Evolutionary conservation across 2,888 invertebrate genomes (phyloP), one percentile per base, ranked within the genome.

Genomic region (Rambutsinella grinnellia): DNA sequence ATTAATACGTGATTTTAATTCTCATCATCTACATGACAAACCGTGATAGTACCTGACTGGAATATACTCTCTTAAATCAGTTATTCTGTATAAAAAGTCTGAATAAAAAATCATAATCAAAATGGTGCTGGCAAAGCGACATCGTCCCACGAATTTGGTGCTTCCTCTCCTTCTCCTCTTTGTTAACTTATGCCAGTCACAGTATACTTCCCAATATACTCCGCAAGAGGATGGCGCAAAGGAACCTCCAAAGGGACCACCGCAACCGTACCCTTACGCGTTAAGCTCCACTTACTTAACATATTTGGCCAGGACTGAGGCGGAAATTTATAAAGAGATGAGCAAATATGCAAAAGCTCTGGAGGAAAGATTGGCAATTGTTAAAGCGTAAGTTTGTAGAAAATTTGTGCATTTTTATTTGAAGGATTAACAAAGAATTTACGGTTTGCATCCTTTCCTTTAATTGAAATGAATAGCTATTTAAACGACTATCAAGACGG

Each of bases 401-500:
- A 53, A 49, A 19, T 24, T 23, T 6, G 17, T 3, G 3, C 6
- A 23, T 57, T 26, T 8, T 69, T 60, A 21, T 60, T 62, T 19
- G 27, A 49, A 54, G 27, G 65, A 36, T 49, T 13, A 21, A 44
- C 28, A 27, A 46, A 46, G 44, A 49, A 65, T 54, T 49, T 51
- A 24, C 3, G 15, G 24, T 17, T 15, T n/a, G 36, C 13, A 26
- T 6, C 23, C 6, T 23, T 57, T 8, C 17, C 6, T 21, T 21
- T 8, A 10, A 8, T 57, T 27, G 57, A 27, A 8, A 28, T 27
- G 17, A 2, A 3, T 15, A 81, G 79, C 21, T 83, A 83, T 54
- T 61, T 82, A 53, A 65, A 71, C 19, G 83, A 83, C 56, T 83
- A 81, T 67, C 81, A 82, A 36, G 82, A 82, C 3, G 81, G 81